Conservation (phyloP, 2,113 vertebrate genomes). For the Bubo bubo region DNA sequence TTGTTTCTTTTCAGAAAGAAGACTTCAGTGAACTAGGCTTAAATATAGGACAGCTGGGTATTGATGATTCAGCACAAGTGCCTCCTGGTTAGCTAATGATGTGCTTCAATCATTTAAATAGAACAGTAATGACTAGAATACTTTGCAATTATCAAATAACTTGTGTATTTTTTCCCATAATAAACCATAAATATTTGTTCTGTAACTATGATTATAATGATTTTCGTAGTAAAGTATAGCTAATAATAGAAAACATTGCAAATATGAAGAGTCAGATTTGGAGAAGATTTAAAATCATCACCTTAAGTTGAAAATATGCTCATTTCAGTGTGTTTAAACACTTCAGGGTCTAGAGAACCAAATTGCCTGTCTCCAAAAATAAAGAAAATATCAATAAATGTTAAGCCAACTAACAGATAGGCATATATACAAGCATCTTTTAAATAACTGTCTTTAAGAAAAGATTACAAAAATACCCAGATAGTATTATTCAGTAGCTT, state of each 20-base stretch:
- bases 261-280: neutral
- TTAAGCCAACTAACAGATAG: neutral
- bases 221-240: neutral
- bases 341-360: neutral
- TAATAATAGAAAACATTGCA: neutral
- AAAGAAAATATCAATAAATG: neutral
- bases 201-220: neutral
- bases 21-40: constrained; percentile 88
- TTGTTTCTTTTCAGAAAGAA: constrained; percentile 81
- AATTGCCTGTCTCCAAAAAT: neutral
- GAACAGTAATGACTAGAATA: neutral
- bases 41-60: constrained; percentile 87
- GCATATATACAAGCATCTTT: neutral
- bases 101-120: neutral
- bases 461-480: neutral
- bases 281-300: neutral
- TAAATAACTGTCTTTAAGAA: neutral
- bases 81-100: constrained; percentile 83
- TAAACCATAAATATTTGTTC: neutral
- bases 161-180: neutral
- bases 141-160: neutral
- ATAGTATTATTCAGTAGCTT: neutral
- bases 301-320: neutral
- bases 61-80: constrained; percentile 90
- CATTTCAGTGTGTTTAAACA: neutral